These are phyloP conservation scores for Petrolisthes cinctipes DNA, from an alignment of 2,888 invertebrate genomes.

Conservation along the genomic window DNA sequence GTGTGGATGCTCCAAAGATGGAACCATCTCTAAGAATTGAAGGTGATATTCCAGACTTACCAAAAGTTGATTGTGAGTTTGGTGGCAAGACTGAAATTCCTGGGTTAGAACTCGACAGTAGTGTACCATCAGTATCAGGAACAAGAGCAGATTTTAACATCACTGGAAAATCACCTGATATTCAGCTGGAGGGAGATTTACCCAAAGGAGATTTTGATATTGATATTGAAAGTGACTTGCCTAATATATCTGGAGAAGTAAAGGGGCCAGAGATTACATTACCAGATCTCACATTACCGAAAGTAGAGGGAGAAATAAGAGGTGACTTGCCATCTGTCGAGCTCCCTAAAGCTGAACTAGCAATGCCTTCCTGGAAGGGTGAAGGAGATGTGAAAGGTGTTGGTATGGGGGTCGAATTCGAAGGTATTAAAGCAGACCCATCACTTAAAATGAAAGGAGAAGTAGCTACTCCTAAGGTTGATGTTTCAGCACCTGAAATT, in stretches of 20 bases:
- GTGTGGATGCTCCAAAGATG: slow-evolving; percentile 28
- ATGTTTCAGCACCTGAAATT: slow-evolving; percentile 17
- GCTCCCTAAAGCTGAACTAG: slow-evolving; percentile 9
- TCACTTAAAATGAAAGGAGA: background rate
- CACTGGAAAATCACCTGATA: background rate
- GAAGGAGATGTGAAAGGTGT: slow-evolving; percentile 4
- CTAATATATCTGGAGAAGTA: slow-evolving; percentile 23
- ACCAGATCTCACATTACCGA: background rate
- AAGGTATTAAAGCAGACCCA: slow-evolving; percentile 13
- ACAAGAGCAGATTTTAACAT: slow-evolving; percentile 18
- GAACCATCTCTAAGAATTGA: slow-evolving; percentile 25
- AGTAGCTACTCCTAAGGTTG: slow-evolving; percentile 11
- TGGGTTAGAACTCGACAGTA: slow-evolving; percentile 19
- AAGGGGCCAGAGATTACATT: slow-evolving; percentile 18
- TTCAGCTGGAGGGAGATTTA: slow-evolving; percentile 24
- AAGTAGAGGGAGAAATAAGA: background rate
- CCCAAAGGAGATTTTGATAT: slow-evolving; percentile 10
- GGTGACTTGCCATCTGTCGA: slow-evolving; percentile 14
- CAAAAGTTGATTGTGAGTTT: slow-evolving; percentile 23
- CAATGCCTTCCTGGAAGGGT: slow-evolving; percentile 1
- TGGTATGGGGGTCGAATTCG: background rate
- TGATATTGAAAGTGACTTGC: background rate
- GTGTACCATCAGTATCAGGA: background rate
- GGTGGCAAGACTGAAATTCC: slow-evolving; percentile 25
- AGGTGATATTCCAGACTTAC: slow-evolving; percentile 39